Conservation (phyloP, 2,797 vertebrate genomes). For the Poecilia gillii region DNA sequence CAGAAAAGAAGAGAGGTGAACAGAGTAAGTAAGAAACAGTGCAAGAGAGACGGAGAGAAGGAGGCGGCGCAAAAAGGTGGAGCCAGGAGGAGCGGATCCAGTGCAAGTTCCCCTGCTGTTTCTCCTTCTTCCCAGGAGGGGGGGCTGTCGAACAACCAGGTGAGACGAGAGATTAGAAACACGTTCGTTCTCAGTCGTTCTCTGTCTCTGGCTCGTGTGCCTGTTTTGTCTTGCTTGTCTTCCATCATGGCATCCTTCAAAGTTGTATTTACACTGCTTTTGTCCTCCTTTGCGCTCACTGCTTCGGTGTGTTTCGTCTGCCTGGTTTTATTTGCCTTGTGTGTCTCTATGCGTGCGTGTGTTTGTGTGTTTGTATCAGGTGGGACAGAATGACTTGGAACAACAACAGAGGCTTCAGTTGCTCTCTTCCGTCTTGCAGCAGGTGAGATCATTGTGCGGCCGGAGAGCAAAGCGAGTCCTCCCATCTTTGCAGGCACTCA, state of each 20-base stretch:
- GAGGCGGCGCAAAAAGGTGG: conserved; percentile 43
- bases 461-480: conserved; percentile 19
- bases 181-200: neutral
- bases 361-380: conserved; percentile 59
- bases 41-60: conserved; percentile 61
- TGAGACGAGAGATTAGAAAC: conserved; percentile 39
- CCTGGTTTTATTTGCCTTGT: conserved; percentile 36
- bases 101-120: conserved; percentile 61
- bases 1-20: conserved; percentile 48
- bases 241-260: conserved; percentile 1
- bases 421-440: conserved; percentile 85
- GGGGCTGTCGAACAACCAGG: conserved; percentile 75
- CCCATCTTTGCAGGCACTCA: neutral
- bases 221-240: conserved; percentile 19
- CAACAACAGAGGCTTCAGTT: conserved; percentile 85
- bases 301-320: conserved; percentile 55
- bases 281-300: conserved; percentile 27
- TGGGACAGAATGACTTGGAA: conserved; percentile 80
- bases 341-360: conserved; percentile 9
- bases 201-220: conserved; percentile 19
- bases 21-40: conserved; percentile 65
- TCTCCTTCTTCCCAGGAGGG: conserved; percentile 74
- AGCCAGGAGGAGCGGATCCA: conserved; percentile 59
- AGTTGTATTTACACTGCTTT: conserved; percentile 28
- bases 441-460: conserved; percentile 79